Conservation (phyloP, 2,797 vertebrate genomes). For the Hydrophis major region DNA sequence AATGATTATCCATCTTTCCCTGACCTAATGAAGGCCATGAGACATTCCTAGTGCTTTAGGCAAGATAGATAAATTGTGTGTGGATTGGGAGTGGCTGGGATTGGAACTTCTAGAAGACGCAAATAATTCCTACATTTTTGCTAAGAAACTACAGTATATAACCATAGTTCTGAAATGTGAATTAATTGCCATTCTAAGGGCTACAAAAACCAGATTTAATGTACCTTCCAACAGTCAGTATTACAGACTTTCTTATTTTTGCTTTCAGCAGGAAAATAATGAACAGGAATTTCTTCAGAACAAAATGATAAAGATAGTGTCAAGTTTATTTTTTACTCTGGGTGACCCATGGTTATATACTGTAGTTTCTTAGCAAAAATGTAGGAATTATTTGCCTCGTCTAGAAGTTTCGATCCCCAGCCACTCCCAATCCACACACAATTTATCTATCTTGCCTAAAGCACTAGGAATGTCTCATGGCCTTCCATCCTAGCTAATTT, state of each 20-base stretch:
- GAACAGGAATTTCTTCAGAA: not conserved
- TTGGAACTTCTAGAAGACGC: no score
- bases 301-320: not conserved
- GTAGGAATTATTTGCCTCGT: not conserved
- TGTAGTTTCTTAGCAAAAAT: not conserved
- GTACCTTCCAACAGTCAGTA: not conserved
- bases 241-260: not conserved
- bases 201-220: not conserved
- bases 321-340: not conserved
- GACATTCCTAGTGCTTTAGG: not conserved
- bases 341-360: not conserved
- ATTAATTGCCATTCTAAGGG: not conserved
- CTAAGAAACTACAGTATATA: no score
- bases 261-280: not conserved
- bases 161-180: not conserved
- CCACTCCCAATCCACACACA: not conserved
- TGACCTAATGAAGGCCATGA: not conserved
- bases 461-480: not conserved
- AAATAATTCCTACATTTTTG: no score
- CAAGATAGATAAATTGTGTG: not conserved
- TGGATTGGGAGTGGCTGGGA: not conserved
- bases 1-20: not conserved
- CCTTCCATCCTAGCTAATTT: no score
- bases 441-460: not conserved
- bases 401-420: not conserved